Conservation (phyloP, 2,888 invertebrate species). For the Antheraea yamamai region DNA sequence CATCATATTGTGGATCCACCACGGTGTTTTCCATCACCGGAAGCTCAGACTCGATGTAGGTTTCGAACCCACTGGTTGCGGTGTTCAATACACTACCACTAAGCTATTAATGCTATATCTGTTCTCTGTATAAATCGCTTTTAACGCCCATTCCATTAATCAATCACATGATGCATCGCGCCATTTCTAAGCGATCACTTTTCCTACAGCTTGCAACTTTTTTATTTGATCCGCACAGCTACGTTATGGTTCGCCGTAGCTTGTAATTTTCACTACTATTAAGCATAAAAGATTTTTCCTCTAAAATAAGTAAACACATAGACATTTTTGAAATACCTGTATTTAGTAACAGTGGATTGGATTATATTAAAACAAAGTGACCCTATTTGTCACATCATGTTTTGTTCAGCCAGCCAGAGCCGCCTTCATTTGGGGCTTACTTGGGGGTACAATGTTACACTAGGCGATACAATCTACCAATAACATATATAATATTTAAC, state of each 20-base stretch:
- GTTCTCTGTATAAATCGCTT: not conserved
- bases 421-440: too few relatives aligned
- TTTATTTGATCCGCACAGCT: not conserved
- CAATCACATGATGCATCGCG: not conserved
- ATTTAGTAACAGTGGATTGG: too few relatives aligned
- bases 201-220: not conserved
- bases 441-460: too few relatives aligned
- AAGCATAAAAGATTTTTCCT: not conserved
- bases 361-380: too few relatives aligned
- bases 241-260: not conserved
- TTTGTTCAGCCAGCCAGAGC: too few relatives aligned
- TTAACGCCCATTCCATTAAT: not conserved
- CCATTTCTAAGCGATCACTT: not conserved
- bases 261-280: not conserved
- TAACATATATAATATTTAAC: too few relatives aligned
- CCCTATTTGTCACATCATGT: not conserved
- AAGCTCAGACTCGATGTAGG: not conserved
- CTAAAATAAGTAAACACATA: not conserved
- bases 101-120: not conserved
- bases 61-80: not conserved
- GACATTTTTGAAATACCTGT: not conserved
- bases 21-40: not conserved
- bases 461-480: too few relatives aligned
- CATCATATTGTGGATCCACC: not conserved
- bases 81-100: not conserved